phyloP scores from a whole-genome alignment of 2,113 vertebrate species.

The Oplegnathus fasciatus region DNA sequence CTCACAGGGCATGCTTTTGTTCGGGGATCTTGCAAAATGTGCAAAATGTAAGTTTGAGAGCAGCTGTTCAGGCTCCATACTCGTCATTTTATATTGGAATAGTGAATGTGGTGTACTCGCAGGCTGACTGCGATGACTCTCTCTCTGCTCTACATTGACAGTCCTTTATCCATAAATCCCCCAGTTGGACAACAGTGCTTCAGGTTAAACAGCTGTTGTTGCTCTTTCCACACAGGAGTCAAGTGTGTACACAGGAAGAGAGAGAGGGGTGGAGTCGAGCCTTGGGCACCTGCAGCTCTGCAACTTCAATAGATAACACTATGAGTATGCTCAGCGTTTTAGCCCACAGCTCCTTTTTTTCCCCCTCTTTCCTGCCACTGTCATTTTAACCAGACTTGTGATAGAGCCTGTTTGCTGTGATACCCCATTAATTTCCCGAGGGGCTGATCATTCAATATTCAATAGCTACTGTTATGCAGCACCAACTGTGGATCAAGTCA shows the following conservation, averaged over 20 bases:
- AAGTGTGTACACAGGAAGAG: constrained; percentile 70
- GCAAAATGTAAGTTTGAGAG: constrained; percentile 55
- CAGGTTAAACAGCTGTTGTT: constrained; percentile 80
- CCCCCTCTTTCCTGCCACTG: constrained; percentile 60
- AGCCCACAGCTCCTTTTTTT: constrained; percentile 36
- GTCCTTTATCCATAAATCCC: constrained; percentile 71
- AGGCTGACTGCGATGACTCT: constrained; percentile 11
- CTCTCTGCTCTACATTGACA: constrained; percentile 48
- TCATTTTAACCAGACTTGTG: constrained; percentile 73
- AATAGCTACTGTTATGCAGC: constrained; percentile 70
- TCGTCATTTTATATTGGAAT: constrained; percentile 43
- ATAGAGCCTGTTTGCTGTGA: constrained; percentile 68
- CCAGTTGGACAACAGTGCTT: constrained; percentile 70
- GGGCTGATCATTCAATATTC: constrained; percentile 82
- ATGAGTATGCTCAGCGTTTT: constrained; percentile 46
- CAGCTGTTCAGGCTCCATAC: constrained; percentile 48
- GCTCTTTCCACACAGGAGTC: constrained; percentile 62
- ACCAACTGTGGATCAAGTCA: constrained; percentile 64
- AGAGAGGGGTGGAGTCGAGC: constrained; percentile 49
- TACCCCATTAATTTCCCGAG: constrained; percentile 82
- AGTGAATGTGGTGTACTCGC: constrained; percentile 2
- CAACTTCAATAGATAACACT: constrained; percentile 71
- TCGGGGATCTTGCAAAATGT: constrained; percentile 44
- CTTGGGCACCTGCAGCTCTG: constrained; percentile 60
- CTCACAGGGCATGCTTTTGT: constrained; percentile 57